These are phyloP conservation scores for Suillia variegata DNA, from an alignment of 2,888 invertebrate genomes.

Conservation along the genomic window DNA sequence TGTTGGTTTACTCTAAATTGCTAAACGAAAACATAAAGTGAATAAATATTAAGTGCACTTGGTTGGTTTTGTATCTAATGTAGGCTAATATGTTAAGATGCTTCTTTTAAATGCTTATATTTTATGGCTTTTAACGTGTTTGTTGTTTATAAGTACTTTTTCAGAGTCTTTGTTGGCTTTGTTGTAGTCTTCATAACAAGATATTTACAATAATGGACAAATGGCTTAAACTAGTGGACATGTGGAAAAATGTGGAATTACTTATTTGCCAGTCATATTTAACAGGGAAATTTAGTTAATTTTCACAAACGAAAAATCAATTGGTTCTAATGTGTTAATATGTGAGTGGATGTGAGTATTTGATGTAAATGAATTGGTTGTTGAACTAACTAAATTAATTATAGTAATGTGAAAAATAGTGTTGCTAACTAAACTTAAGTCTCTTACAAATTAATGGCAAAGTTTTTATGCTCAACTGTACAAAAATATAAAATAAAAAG, in stretches of 20 bases:
- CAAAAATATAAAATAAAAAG: slow-evolving; percentile 7
- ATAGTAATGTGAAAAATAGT: slow-evolving; percentile 27
- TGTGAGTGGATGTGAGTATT: slow-evolving; percentile 19
- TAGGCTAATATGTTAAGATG: slow-evolving; percentile 1
- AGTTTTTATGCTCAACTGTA: slow-evolving; percentile 23
- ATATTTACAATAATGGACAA: slow-evolving; percentile 4
- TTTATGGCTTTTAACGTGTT: slow-evolving; percentile 45
- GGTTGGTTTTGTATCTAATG: slow-evolving; percentile 16
- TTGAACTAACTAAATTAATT: slow-evolving; percentile 3
- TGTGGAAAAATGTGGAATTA: no score
- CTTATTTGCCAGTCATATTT: no score
- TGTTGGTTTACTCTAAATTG: slow-evolving; percentile 3
- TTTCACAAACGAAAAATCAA: no score
- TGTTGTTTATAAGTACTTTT: slow-evolving; percentile 23
- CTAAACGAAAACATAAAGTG: slow-evolving; percentile 8
- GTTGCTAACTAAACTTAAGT: neutral
- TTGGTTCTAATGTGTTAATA: slow-evolving; percentile 10
- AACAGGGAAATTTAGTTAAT: no score
- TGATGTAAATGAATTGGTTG: slow-evolving; percentile 4
- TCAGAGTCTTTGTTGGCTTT: slow-evolving; percentile 61
- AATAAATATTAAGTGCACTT: slow-evolving; percentile 42
- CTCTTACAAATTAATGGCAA: slow-evolving; percentile 32
- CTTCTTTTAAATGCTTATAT: slow-evolving; percentile 50
- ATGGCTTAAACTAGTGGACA: neutral
- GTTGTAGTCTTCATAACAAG: slow-evolving; percentile 50